Percentiles rank a stretch among this genome's conserved stretches.
These are phyloP conservation scores for Hirundichthys speculiger DNA, from an alignment of 2,113 vertebrate species.

Conservation along the genomic window DNA sequence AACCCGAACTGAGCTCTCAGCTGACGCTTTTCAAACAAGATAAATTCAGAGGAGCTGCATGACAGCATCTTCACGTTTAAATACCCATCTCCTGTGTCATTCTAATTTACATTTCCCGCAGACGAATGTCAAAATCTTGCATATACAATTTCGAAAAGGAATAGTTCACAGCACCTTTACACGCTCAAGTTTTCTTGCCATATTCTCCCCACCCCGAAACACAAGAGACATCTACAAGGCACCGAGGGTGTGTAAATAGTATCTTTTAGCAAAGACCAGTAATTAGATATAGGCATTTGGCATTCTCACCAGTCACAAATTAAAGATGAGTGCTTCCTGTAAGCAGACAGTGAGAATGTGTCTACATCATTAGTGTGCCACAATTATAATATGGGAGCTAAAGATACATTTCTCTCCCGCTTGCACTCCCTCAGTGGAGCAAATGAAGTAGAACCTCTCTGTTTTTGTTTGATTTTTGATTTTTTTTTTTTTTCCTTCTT, in stretches of 20 bases:
- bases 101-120: conserved; percentile 2
- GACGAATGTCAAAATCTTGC: background rate
- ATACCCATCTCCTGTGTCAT: background rate
- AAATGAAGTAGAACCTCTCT: conserved; percentile 63
- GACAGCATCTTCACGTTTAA: background rate
- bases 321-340: conserved; percentile 78
- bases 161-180: conserved; percentile 5
- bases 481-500: conserved; percentile 6
- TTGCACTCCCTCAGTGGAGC: conserved; percentile 57
- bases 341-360: conserved; percentile 76
- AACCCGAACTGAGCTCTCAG: conserved; percentile 31
- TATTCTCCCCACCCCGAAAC: conserved; percentile 44
- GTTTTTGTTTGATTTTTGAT: conserved; percentile 14
- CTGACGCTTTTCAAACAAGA: conserved; percentile 34
- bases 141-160: too few species aligned
- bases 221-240: conserved; percentile 54
- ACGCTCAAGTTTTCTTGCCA: conserved; percentile 39
- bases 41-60: background rate
- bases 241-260: conserved; percentile 68
- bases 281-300: conserved; percentile 78
- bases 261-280: conserved; percentile 78
- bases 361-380: conserved; percentile 80
- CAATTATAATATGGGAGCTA: conserved; percentile 81
- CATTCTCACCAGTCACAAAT: conserved; percentile 71
- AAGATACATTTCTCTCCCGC: conserved; percentile 71